Conservation (phyloP, 2,113 vertebrate species). For the Hypanus sabinus region DNA sequence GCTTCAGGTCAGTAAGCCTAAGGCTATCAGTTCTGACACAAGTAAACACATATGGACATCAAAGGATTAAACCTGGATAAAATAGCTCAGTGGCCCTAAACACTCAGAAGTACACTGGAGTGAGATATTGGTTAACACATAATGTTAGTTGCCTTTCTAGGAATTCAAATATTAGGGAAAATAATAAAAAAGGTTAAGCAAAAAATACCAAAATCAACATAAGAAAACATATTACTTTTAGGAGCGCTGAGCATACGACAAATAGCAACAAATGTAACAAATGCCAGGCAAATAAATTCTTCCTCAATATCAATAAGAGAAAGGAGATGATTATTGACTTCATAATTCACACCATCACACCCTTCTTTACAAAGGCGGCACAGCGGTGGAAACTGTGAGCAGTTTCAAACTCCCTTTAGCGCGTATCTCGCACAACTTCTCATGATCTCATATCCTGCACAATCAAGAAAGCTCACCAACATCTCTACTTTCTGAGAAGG, state of each 20-base stretch:
- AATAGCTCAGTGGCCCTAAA: not conserved
- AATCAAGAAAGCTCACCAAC: too few species aligned
- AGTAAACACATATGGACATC: not conserved
- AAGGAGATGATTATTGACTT: too few species aligned
- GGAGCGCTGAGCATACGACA: not conserved
- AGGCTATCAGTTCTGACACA: not conserved
- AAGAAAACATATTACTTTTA: not conserved
- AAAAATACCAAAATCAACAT: not conserved
- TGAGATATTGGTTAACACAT: not conserved
- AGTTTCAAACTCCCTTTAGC: too few species aligned
- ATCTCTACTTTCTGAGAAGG: too few species aligned
- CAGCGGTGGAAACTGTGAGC: too few species aligned
- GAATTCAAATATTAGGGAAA: not conserved
- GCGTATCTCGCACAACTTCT: too few species aligned
- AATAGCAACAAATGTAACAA: too few species aligned
- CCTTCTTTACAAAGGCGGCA: too few species aligned
- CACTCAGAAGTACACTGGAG: not conserved
- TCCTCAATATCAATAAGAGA: too few species aligned
- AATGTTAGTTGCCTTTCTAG: not conserved
- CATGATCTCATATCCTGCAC: too few species aligned
- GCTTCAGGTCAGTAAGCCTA: not conserved
- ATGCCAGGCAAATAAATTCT: too few species aligned
- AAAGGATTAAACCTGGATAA: not conserved
- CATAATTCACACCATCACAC: too few species aligned
- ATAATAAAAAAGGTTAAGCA: not conserved